Evolutionary conservation across 2,113 vertebrate genomes (phyloP).

Genomic region (Sigmodon hispidus): DNA sequence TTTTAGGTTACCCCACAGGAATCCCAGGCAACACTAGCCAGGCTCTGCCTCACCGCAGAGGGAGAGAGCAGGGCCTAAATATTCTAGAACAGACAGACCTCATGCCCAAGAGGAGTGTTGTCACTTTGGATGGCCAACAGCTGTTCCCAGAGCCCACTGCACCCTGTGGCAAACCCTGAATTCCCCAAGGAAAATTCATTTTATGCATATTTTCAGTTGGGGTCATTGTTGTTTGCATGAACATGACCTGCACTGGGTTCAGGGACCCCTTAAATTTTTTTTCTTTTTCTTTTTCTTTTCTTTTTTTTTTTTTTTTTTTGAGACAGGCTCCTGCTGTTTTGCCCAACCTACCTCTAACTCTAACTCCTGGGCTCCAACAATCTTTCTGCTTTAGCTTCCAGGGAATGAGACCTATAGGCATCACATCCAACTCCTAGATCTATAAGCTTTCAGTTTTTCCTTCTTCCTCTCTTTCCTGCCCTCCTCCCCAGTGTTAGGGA

Average conservation of each 20-base stretch:
- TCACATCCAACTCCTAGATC: background rate
- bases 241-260: background rate
- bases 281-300: fast-evolving
- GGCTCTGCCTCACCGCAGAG: background rate
- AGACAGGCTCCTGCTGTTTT: background rate
- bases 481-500: background rate
- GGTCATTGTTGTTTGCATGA: background rate
- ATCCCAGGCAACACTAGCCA: background rate
- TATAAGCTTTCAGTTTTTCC: background rate
- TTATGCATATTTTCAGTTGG: background rate
- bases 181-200: background rate
- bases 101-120: background rate
- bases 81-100: background rate
- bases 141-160: background rate
- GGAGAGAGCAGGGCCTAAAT: background rate
- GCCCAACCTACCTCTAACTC: background rate
- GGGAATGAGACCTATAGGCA: too few relatives aligned
- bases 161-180: background rate
- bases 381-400: background rate
- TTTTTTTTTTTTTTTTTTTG: too few relatives aligned
- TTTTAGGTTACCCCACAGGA: background rate
- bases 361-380: background rate
- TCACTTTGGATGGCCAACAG: background rate
- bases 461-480: background rate
- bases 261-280: background rate